These are phyloP conservation scores for Oostethus manadensis DNA, from an alignment of 2,113 vertebrate genomes.

Conservation along the genomic window DNA sequence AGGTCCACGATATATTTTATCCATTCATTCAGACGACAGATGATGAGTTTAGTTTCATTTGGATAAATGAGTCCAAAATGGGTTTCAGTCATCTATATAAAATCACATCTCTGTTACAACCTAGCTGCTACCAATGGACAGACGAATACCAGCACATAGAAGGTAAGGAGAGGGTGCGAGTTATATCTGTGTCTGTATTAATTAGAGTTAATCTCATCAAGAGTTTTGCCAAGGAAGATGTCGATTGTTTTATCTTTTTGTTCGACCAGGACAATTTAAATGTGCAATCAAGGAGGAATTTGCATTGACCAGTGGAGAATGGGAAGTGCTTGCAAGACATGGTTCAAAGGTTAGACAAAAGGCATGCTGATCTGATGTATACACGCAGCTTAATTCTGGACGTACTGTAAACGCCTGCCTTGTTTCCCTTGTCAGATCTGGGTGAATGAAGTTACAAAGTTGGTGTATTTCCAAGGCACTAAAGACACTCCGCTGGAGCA, in stretches of 20 bases:
- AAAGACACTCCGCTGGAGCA: conserved; percentile 93
- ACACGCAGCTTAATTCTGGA: not conserved
- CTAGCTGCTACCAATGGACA: conserved; percentile 77
- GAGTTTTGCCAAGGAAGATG: not conserved
- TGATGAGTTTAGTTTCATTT: conserved; percentile 87
- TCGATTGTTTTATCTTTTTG: conserved; percentile 11
- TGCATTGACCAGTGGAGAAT: conserved; percentile 86
- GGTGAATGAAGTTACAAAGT: conserved; percentile 88
- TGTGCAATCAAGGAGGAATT: conserved; percentile 87
- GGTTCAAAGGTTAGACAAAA: conserved; percentile 83
- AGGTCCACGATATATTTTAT: conserved; percentile 97
- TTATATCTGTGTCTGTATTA: not conserved
- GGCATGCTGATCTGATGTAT: not conserved
- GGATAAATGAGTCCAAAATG: conserved; percentile 88
- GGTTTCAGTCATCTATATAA: conserved; percentile 94
- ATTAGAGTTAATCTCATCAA: not conserved
- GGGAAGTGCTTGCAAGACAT: conserved; percentile 91
- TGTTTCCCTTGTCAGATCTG: conserved; percentile 77
- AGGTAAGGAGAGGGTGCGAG: conserved; percentile 65
- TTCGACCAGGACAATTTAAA: conserved; percentile 84
- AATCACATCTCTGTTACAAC: conserved; percentile 79
- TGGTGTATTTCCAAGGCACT: conserved; percentile 94
- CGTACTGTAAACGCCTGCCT: no score
- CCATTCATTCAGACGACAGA: conserved; percentile 85
- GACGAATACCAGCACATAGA: conserved; percentile 73